Conservation (phyloP, 2,888 invertebrate genomes). For the Synanthedon formicaeformis region DNA sequence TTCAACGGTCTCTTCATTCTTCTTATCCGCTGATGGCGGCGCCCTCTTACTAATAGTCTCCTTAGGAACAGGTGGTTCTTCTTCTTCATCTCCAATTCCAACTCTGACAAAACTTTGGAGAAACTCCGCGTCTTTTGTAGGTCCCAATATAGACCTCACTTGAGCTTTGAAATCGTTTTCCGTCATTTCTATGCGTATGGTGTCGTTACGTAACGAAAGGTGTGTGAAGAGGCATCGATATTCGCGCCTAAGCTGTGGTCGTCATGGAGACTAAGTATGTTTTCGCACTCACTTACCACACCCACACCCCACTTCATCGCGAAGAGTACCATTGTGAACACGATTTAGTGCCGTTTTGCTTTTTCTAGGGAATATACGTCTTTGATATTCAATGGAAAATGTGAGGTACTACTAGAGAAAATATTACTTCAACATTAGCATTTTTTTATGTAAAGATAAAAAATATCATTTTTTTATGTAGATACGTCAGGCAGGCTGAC, state of each 20-base stretch:
- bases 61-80: slow-evolving; percentile 51
- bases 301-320: neutral
- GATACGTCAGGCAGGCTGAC: too few relatives aligned
- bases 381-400: neutral
- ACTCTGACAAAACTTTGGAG: slow-evolving; percentile 84
- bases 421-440: neutral
- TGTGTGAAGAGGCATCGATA: slow-evolving; percentile 49
- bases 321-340: too few relatives aligned
- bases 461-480: too few relatives aligned
- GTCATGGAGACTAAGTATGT: slow-evolving; percentile 54
- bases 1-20: slow-evolving; percentile 25
- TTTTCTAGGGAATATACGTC: neutral
- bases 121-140: slow-evolving; percentile 79
- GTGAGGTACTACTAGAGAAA: neutral
- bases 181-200: slow-evolving; percentile 10
- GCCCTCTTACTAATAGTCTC: slow-evolving; percentile 57
- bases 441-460: too few relatives aligned
- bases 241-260: slow-evolving; percentile 57
- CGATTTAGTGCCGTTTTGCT: neutral
- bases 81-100: slow-evolving; percentile 71
- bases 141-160: slow-evolving; percentile 73
- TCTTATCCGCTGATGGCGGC: slow-evolving; percentile 38
- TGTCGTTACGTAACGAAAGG: slow-evolving; percentile 39
- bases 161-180: slow-evolving; percentile 51
- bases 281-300: slow-evolving; percentile 50